Evolutionary conservation across 2,888 invertebrate genomes (phyloP).

Genomic region (Drosophila prostipennis): DNA sequence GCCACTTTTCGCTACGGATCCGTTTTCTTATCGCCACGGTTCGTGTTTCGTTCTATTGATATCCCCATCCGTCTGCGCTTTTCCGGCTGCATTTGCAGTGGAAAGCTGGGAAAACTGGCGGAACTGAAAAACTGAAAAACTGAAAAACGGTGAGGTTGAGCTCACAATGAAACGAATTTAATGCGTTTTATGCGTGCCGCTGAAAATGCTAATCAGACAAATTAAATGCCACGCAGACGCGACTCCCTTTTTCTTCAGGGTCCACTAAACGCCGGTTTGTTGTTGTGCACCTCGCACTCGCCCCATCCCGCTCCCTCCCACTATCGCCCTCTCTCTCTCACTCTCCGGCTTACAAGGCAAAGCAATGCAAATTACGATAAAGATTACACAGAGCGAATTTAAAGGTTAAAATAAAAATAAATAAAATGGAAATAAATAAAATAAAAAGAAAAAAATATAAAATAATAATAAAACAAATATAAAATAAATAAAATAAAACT

Average conservation of each 20-base stretch:
- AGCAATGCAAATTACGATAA: conserved; percentile 28
- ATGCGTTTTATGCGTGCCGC: conserved; percentile 80
- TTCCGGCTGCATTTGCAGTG: conserved; percentile 27
- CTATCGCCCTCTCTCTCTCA: not conserved
- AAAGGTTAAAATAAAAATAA: no score
- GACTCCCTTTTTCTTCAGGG: conserved; percentile 33
- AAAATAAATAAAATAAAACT: no score
- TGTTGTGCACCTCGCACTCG: conserved; percentile 45
- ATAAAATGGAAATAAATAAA: no score
- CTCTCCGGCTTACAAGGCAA: conserved; percentile 43
- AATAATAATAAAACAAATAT: no score
- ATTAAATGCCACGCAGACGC: conserved; percentile 67
- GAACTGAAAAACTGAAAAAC: no score
- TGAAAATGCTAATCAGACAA: conserved; percentile 79
- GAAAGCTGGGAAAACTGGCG: conserved; percentile 3
- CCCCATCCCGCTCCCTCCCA: not conserved
- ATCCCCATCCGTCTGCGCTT: conserved; percentile 23
- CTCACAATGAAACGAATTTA: conserved; percentile 58
- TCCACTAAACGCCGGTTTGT: conserved; percentile 73
- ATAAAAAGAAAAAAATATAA: no score
- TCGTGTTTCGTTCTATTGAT: conserved; percentile 32
- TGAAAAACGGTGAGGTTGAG: no score
- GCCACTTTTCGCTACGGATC: conserved; percentile 28
- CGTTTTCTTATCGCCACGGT: conserved; percentile 22
- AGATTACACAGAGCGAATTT: not conserved